A percentile compares a stretch with the other conserved stretches of the same genome.
phyloP scores from a whole-genome alignment of 2,888 invertebrate species.

The Tricholauxania praeusta region DNA sequence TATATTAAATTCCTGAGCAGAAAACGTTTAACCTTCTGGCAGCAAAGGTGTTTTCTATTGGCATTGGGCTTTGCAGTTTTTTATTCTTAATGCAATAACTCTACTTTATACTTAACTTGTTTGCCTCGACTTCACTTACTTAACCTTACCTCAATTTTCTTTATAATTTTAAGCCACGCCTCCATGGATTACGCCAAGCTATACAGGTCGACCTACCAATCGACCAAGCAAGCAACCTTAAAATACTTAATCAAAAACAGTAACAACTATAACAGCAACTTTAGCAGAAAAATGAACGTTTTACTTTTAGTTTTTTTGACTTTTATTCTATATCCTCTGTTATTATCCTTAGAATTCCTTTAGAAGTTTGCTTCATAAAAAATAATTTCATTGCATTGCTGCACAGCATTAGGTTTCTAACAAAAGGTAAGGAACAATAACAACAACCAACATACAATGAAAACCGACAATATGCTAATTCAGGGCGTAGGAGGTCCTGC shows the following conservation, averaged over 20 bases:
- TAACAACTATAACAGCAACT: background rate
- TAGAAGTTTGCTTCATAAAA: background rate
- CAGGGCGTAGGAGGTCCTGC: slow-evolving; percentile 7
- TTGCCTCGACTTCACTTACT: background rate
- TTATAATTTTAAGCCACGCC: background rate
- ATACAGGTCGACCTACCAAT: background rate
- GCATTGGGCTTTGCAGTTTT: too few species aligned
- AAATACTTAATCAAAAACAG: background rate
- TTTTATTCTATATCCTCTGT: background rate
- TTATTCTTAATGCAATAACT: background rate
- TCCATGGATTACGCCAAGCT: too few species aligned
- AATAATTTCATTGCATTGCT: background rate
- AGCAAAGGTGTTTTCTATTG: background rate
- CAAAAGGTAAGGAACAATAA: too few species aligned
- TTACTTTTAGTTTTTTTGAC: background rate
- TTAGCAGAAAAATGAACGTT: background rate
- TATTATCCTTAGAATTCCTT: slow-evolving; percentile 20
- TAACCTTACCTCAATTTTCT: background rate
- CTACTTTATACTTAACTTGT: slow-evolving; percentile 12
- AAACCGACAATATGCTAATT: slow-evolving; percentile 24
- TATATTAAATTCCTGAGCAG: too few species aligned
- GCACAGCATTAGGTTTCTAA: too few species aligned
- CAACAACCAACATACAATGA: background rate
- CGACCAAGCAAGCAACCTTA: too few species aligned
- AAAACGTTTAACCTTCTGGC: background rate